phyloP scores from a whole-genome alignment of 2,888 invertebrate genomes.

The Drosophila anomelani region DNA sequence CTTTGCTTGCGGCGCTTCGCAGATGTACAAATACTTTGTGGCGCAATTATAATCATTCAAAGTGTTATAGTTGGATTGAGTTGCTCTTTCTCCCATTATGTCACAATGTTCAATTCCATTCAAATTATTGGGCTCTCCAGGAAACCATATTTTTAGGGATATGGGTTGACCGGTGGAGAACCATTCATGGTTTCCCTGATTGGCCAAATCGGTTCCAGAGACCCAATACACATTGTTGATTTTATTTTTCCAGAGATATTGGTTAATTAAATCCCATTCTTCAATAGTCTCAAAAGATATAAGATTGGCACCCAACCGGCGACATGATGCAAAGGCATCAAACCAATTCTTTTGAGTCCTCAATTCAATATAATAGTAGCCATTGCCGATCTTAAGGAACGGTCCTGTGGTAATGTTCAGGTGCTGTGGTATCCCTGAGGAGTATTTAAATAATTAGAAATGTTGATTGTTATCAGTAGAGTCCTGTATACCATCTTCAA shows the following conservation, averaged over 20 bases:
- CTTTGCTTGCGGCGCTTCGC: constrained; percentile 6
- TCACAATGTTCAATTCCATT: constrained; percentile 1
- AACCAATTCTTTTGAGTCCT: constrained; percentile 8
- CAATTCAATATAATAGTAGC: constrained; percentile 18
- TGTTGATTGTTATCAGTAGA: neutral
- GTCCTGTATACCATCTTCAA: neutral
- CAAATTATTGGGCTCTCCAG: neutral
- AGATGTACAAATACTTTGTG: neutral
- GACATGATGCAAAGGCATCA: constrained; percentile 11
- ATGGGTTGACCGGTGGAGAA: constrained; percentile 2
- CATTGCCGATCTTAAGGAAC: constrained; percentile 10
- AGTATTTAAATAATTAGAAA: neutral
- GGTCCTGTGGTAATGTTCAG: constrained; percentile 12
- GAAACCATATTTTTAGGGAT: neutral
- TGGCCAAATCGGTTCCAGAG: neutral
- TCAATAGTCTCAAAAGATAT: constrained; percentile 11
- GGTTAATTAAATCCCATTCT: constrained; percentile 11
- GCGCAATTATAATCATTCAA: constrained; percentile 3
- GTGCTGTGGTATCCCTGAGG: neutral
- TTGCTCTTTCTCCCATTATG: neutral
- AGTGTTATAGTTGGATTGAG: neutral
- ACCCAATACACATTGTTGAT: neutral
- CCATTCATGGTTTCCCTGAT: constrained; percentile 6
- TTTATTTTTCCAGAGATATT: neutral
- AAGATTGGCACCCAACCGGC: constrained; percentile 3